Evolutionary conservation across 2,888 invertebrate genomes (phyloP), one percentile per base, ranked within the genome.

Genomic region (Drosophila peninsularis): DNA sequence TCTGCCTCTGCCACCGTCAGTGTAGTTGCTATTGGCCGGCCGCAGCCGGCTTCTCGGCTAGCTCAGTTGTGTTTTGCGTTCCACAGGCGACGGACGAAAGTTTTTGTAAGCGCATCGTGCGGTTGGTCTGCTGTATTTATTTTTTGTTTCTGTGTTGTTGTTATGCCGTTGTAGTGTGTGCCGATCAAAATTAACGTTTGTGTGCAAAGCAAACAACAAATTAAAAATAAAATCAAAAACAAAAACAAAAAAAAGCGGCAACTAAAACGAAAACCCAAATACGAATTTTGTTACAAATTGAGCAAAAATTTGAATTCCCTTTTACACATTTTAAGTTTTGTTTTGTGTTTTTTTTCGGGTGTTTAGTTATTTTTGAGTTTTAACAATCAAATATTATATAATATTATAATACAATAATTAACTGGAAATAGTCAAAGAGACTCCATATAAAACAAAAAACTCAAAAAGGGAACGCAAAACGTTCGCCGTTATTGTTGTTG

Each of bases 31-130:
- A 30, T 47, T 57, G 70, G 45, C 68, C 58, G 67, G 61, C 24
- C 58, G 45, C 41, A 57, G 77, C 67, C 75, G 80, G 79, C 79
- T 75, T 65, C 62, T 65, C 62, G 57, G 47, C 60, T 55, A 32
- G 75, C 60, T 75, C 80, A 78, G 80, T 80, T 76, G 68, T 80
- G 58, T 70, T 75, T 71, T 78, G 67, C 70, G 68, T 78, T 84
- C 82, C 82, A 76, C 80, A 79, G 56, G 53, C 78, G 80, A 80
- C 78, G 76, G 78, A 78, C 78, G 77, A 61, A 75, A 70, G 52
- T 78, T 79, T 79, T 72, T 80, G 71, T 62, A 75, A 80, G 80
- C 80, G 72, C 64, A 57, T 10, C 71, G 80, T 68, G 67, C 77
- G 69, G 75, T 78, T 74, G 36, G 19, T 62, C 60, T 73, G 66